phyloP scores from a whole-genome alignment of 2,797 vertebrate species.

The Tragelaphus oryx region DNA sequence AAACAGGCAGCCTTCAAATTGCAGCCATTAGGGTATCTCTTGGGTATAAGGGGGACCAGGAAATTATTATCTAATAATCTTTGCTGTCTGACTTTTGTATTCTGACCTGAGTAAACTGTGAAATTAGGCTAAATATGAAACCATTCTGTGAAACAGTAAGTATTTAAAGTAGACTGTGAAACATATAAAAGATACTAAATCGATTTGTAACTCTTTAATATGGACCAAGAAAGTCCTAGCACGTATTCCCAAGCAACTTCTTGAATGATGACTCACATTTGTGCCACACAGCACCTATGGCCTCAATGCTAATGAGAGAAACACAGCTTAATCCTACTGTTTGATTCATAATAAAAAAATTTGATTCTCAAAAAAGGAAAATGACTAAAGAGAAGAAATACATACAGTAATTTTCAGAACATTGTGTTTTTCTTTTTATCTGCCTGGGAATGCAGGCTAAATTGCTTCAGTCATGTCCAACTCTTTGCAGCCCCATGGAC shows the following conservation, averaged over 20 bases:
- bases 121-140: constrained; percentile 22
- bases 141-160: background rate
- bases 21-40: background rate
- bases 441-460: background rate
- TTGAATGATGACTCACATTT: background rate
- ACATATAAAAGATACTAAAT: background rate
- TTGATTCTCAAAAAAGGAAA: background rate
- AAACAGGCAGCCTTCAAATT: background rate
- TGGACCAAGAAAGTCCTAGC: background rate
- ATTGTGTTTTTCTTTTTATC: background rate
- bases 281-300: background rate
- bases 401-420: background rate
- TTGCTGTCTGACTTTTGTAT: background rate
- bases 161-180: background rate
- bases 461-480: background rate
- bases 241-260: background rate
- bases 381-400: background rate
- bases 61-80: background rate
- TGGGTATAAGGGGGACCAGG: background rate
- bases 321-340: background rate
- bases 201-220: background rate
- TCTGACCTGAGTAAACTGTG: background rate
- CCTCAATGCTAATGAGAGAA: background rate
- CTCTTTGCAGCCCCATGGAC: background rate
- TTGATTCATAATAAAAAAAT: background rate